phyloP scores from a whole-genome alignment of 2,888 invertebrate genomes.

The Nephrotoma appendiculata region DNA sequence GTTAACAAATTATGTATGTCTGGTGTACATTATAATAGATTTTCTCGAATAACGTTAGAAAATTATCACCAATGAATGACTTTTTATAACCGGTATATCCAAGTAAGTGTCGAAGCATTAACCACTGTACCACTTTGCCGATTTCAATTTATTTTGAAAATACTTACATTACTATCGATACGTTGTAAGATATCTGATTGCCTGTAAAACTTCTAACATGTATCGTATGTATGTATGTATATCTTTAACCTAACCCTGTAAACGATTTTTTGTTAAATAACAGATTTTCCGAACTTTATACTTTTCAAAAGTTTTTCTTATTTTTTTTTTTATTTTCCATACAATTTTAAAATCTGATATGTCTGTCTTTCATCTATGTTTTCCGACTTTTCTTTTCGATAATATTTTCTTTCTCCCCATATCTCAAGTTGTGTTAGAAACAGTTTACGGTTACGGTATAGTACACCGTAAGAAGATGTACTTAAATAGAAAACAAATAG shows the following conservation, averaged over 20 bases:
- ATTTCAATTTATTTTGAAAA: too few species aligned
- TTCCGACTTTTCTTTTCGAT: neutral
- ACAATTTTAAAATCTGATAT: neutral
- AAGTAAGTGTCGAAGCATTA: too few species aligned
- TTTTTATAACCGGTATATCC: too few species aligned
- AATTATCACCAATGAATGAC: too few species aligned
- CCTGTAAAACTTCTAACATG: too few species aligned
- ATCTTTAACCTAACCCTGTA: neutral
- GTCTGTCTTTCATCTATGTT: neutral
- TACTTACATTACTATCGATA: too few species aligned
- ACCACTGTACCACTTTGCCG: too few species aligned
- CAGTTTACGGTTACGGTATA: neutral
- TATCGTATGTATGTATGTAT: neutral
- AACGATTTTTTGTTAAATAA: neutral
- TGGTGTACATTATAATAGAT: too few species aligned
- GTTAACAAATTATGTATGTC: too few species aligned
- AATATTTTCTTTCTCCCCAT: neutral
- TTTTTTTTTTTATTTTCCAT: neutral
- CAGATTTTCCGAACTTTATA: neutral
- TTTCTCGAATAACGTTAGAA: too few species aligned
- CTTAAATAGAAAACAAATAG: neutral
- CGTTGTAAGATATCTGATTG: too few species aligned
- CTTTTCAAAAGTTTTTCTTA: neutral
- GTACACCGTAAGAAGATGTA: too few species aligned
- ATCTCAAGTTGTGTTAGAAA: neutral